Percentiles rank a stretch among this genome's conserved stretches.
phyloP scores from a whole-genome alignment of 2,797 vertebrate species.

The Enteromius argenteus region DNA sequence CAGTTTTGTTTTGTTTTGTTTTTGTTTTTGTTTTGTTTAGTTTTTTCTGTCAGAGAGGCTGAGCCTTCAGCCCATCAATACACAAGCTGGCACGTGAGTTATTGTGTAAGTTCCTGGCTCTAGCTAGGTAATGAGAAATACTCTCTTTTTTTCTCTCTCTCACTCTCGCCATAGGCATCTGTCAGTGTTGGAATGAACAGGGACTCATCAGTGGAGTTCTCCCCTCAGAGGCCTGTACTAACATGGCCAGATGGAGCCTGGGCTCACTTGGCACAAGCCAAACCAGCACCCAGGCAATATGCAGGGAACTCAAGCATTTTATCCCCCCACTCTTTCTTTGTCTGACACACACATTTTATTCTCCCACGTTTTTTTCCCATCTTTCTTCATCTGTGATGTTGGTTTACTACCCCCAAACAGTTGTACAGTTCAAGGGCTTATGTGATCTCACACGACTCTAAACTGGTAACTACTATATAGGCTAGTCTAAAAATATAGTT shows the following conservation, averaged over 20 bases:
- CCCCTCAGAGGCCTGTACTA: conserved; percentile 40
- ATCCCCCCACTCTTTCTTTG: conserved; percentile 12
- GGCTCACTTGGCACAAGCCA: conserved; percentile 39
- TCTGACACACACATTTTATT: conserved; percentile 1
- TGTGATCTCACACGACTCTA: neutral
- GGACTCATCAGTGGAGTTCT: conserved; percentile 48
- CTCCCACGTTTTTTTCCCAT: neutral
- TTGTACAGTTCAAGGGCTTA: neutral
- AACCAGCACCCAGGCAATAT: conserved; percentile 32
- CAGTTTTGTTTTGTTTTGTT: neutral
- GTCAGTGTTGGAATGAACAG: conserved; percentile 44
- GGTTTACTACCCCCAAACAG: conserved; percentile 7
- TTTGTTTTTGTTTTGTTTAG: neutral
- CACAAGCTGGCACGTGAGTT: conserved; percentile 46
- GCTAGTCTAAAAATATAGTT: neutral
- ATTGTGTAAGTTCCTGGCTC: conserved; percentile 49
- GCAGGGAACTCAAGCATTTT: conserved; percentile 38
- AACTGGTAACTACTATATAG: neutral
- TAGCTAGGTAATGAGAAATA: conserved; percentile 34
- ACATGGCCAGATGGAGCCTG: conserved; percentile 60
- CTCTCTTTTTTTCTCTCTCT: conserved; percentile 20
- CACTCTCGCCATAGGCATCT: conserved; percentile 44
- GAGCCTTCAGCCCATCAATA: conserved; percentile 30
- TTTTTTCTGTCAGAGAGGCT: conserved; percentile 25
- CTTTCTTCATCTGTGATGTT: neutral